Percentiles rank a stretch among this genome's conserved stretches.
Evolutionary conservation across 1,140 invertebrate species (phyloP).

Genomic region (Saccostrea echinata): DNA sequence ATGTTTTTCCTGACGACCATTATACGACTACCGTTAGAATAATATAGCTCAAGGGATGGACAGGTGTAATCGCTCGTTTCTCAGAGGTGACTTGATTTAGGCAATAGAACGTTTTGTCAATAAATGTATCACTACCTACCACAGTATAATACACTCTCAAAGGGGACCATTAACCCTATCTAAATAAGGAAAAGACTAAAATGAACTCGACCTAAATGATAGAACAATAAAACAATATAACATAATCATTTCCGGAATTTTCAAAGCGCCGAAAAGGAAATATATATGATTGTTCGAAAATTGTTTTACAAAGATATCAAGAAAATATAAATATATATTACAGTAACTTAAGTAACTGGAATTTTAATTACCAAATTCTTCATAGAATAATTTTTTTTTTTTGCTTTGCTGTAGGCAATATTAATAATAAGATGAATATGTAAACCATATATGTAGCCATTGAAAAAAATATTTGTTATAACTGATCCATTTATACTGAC

Average conservation of each 20-base stretch:
- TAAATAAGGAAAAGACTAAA: not conserved
- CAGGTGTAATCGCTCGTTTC: not conserved
- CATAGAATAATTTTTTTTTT: not conserved
- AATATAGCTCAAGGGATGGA: not conserved
- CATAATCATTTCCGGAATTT: not conserved
- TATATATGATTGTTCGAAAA: not conserved
- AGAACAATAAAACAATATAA: slow-evolving; percentile 27
- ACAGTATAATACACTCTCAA: not conserved
- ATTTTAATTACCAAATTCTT: not conserved
- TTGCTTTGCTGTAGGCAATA: not conserved
- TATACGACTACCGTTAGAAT: slow-evolving; percentile 6
- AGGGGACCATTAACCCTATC: slow-evolving; percentile 10
- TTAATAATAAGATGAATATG: not conserved
- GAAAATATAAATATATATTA: not conserved
- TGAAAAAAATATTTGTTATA: not conserved
- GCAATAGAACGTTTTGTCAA: slow-evolving; percentile 5
- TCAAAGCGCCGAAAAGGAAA: slow-evolving; percentile 12
- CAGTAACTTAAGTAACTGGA: not conserved
- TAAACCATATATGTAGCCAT: not conserved
- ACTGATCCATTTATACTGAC: not conserved
- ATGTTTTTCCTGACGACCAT: slow-evolving; percentile 12
- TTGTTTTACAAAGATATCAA: not conserved
- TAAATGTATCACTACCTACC: not conserved
- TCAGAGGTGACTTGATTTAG: not conserved
- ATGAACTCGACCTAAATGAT: not conserved